Evolutionary conservation across 2,888 invertebrate genomes (phyloP), one percentile per base, ranked within the genome.

Genomic region (Drosophila aldrichi): DNA sequence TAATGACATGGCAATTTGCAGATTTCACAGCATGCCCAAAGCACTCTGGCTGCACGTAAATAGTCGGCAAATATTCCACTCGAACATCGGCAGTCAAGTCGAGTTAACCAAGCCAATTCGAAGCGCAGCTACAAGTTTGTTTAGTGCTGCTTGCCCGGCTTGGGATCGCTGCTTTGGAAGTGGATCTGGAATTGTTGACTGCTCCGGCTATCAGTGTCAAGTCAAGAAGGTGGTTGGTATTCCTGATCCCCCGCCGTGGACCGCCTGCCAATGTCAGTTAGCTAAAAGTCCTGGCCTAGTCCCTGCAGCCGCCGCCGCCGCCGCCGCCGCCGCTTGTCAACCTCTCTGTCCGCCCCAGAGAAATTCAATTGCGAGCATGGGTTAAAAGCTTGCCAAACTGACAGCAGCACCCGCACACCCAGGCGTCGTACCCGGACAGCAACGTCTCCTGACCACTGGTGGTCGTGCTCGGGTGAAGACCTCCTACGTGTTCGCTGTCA

Each of bases 1-100:
- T 91, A 91, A 91, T 91, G 91, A 91, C 91, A 91, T 81, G 86
- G 90, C 91, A 91, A 91, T 91, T 91, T 91, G 91, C 91, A 91
- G 91, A 91, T 90, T 90, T 91, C 91, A 88, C 86, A 91, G 90
- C 90, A 90, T 82, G 83, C 75, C 81, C 76, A 62, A 65, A 61
- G 63, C 64, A 41, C 36, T 12, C 52, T 29, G 55, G 51, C 41
- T 51, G 46, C 54, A 70, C 64, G 71, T 77, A 71, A 69, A 77
- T 77, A 77, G 77, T 72, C 74, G 63, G 65, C 74, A 36, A 49
- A 74, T 70, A 72, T 63, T 69, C 68, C 57, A 69, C 66, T 54
- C 62, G 52, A 70, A 57, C 68, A 71, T 78, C 55, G 68, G 61
- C 75, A 75, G 77, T 79, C 79, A 7, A 74, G 79, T 79, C 76